Evolutionary conservation across 2,888 invertebrate genomes (phyloP).

Genomic region (Ectemnius lituratus): DNA sequence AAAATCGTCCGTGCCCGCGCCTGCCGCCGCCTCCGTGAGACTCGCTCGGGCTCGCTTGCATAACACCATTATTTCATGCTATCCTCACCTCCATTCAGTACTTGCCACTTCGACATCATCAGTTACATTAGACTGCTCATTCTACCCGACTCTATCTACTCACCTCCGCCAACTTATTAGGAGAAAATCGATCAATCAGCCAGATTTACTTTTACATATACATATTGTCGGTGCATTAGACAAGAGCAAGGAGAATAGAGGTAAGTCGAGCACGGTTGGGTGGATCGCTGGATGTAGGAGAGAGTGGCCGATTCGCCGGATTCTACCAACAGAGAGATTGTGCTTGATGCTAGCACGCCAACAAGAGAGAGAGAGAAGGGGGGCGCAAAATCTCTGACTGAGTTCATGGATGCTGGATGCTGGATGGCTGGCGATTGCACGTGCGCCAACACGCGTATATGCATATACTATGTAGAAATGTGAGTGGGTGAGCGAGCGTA

Average conservation of each 20-base stretch:
- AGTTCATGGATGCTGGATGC: constrained; percentile 50
- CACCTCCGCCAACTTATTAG: no score
- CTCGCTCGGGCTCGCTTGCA: background rate
- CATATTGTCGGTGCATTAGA: no score
- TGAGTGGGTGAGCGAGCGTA: constrained; percentile 28
- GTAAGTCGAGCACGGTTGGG: background rate
- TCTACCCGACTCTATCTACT: no score
- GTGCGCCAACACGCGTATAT: constrained; percentile 55
- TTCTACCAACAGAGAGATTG: constrained; percentile 55
- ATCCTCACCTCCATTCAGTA: constrained; percentile 1
- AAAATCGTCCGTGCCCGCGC: background rate
- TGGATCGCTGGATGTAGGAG: constrained; percentile 15
- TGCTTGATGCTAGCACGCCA: constrained; percentile 32
- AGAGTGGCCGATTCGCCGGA: constrained; percentile 48
- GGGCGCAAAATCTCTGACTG: constrained; percentile 46
- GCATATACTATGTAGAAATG: no score
- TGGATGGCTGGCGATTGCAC: constrained; percentile 54
- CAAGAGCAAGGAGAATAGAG: no score
- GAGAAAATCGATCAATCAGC: no score
- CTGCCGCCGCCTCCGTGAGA: background rate
- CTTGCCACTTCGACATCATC: background rate
- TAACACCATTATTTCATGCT: background rate
- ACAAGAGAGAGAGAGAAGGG: constrained; percentile 22
- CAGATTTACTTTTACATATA: no score
- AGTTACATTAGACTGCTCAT: no score